A percentile compares a stretch with the other conserved stretches of the same genome.
Evolutionary conservation across 2,113 vertebrate genomes (phyloP).

Genomic region (Leptobrachium ailaonicum): DNA sequence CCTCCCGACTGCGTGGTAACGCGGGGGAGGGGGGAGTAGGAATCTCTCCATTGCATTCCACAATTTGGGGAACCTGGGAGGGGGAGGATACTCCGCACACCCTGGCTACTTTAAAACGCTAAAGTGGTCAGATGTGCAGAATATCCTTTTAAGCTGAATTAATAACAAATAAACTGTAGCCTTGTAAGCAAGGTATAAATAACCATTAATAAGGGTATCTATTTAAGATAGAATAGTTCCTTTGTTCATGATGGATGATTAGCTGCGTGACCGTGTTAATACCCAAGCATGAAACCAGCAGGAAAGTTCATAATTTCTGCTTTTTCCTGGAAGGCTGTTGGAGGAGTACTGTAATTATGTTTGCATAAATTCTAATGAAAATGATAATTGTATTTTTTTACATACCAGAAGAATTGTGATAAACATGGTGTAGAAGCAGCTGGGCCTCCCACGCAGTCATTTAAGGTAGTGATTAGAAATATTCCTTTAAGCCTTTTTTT

Average conservation of each 20-base stretch:
- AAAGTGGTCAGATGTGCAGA: no score
- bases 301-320: slow-evolving; percentile 6
- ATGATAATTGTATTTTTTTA: slow-evolving; percentile 17
- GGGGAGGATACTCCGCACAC: no score
- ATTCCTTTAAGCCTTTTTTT: no score
- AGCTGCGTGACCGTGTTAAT: slow-evolving; percentile 14
- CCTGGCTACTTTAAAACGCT: no score
- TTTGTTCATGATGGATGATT: slow-evolving; percentile 23
- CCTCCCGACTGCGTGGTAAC: no score
- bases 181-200: slow-evolving; percentile 7
- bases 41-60: no score
- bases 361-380: slow-evolving; percentile 44
- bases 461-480: slow-evolving; percentile 6
- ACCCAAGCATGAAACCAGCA: slow-evolving; percentile 18
- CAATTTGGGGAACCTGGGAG: no score
- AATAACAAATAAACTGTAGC: slow-evolving; percentile 2
- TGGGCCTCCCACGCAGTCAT: slow-evolving; percentile 32
- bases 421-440: slow-evolving; percentile 17
- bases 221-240: slow-evolving; percentile 11
- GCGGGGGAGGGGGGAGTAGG: no score
- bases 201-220: neutral
- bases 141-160: neutral
- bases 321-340: neutral
- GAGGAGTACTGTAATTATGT: slow-evolving; percentile 31
- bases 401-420: slow-evolving; percentile 15